A percentile compares a stretch with the other conserved stretches of the same genome.
These are phyloP conservation scores for Periplaneta americana DNA, from an alignment of 1,140 invertebrate genomes.

Conservation along the genomic window DNA sequence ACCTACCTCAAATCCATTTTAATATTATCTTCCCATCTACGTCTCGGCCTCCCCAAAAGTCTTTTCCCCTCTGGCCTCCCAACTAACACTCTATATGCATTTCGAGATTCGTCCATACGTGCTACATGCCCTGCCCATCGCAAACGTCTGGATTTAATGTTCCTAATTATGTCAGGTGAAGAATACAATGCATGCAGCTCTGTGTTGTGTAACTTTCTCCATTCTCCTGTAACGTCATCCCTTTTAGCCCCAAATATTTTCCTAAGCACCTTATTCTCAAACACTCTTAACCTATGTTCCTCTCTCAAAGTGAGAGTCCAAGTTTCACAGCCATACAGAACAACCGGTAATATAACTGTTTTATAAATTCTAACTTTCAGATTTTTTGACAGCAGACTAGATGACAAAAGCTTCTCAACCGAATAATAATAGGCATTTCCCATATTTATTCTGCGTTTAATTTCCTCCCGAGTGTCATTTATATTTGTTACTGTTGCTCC, in stretches of 20 bases:
- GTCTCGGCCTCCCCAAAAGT: too few species aligned
- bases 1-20: not conserved
- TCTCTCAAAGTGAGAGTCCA: too few species aligned
- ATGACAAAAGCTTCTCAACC: too few species aligned
- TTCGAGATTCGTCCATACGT: not conserved
- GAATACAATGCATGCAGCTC: not conserved
- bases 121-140: too few species aligned
- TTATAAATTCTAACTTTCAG: too few species aligned
- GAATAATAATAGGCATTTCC: too few species aligned
- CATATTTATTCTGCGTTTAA: too few species aligned
- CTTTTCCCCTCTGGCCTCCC: not conserved
- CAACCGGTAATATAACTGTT: too few species aligned
- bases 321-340: too few species aligned
- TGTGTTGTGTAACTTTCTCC: not conserved
- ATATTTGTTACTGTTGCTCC: too few species aligned
- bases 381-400: too few species aligned
- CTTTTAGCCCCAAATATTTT: not conserved
- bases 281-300: not conserved
- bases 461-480: too few species aligned
- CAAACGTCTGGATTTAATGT: not conserved
- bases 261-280: not conserved
- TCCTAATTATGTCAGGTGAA: not conserved
- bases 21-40: not conserved
- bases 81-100: not conserved
- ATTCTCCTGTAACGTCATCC: not conserved